phyloP scores from a whole-genome alignment of 1,140 invertebrate genomes.

The Macrocentrus cingulum region DNA sequence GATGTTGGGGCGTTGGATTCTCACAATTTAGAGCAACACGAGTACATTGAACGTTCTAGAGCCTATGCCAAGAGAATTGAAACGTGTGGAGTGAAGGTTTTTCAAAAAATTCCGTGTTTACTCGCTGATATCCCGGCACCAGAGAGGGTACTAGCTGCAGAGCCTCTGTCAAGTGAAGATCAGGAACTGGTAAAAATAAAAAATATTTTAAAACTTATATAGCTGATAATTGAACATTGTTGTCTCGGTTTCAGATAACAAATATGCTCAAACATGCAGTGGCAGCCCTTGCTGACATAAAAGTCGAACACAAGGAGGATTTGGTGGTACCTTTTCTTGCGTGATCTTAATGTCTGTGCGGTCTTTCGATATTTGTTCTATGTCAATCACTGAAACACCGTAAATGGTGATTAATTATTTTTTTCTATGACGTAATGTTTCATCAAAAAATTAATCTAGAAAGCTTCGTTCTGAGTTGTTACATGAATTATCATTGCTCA shows the following conservation, averaged over 20 bases:
- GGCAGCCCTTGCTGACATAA: conserved; percentile 69
- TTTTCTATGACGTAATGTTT: no score
- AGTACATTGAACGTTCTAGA: conserved; percentile 75
- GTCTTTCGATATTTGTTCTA: no score
- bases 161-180: conserved; percentile 59
- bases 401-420: no score
- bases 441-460: no score
- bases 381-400: no score
- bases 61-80: conserved; percentile 68
- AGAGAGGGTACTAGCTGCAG: conserved; percentile 61
- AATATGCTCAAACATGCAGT: conserved; percentile 67
- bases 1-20: conserved; percentile 80
- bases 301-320: conserved; percentile 80
- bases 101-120: conserved; percentile 52
- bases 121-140: conserved; percentile 64
- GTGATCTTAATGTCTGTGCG: conserved; percentile 47
- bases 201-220: neutral
- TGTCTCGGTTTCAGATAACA: conserved; percentile 69
- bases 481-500: no score
- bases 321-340: conserved; percentile 74
- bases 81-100: conserved; percentile 54
- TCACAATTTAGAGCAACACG: conserved; percentile 77
- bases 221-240: no score
- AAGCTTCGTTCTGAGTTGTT: no score
- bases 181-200: conserved; percentile 58